phyloP scores from a whole-genome alignment of 2,113 vertebrate genomes.

The Holacanthus passer region DNA sequence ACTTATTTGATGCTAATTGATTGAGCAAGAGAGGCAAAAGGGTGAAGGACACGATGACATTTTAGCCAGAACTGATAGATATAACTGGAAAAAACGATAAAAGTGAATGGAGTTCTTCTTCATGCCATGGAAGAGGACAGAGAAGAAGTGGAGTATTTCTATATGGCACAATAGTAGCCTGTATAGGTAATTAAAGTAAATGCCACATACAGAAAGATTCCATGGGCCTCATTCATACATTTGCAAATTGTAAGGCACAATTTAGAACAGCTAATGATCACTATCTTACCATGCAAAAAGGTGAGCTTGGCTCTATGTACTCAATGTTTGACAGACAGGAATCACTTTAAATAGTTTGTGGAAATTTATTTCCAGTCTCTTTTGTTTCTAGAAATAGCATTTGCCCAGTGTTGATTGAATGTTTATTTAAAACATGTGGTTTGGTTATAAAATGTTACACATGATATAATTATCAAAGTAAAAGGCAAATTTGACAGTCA shows the following conservation, averaged over 20 bases:
- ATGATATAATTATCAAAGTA: not conserved
- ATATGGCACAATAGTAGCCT: not conserved
- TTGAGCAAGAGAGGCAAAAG: not conserved
- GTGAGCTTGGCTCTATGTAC: not conserved
- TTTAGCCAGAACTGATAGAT: not conserved
- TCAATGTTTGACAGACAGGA: not conserved
- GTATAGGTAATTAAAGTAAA: slow-evolving; percentile 1
- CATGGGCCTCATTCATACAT: no score
- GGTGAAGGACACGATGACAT: not conserved
- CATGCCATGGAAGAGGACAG: not conserved
- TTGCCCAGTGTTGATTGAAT: no score
- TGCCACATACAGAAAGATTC: not conserved
- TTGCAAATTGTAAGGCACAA: no score
- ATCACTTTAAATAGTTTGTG: not conserved
- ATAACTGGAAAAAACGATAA: not conserved
- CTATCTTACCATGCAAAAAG: not conserved
- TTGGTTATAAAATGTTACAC: no score
- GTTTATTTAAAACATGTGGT: not conserved
- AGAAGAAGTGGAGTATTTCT: not conserved
- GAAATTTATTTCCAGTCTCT: not conserved
- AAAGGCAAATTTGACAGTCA: not conserved
- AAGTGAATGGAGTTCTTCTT: not conserved
- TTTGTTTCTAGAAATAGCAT: not conserved
- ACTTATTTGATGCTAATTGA: no score
- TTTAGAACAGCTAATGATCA: no score